Base-by-base conservation (phyloP, 2,797 vertebrate genomes). In the Trematomus bernacchii region DNA sequence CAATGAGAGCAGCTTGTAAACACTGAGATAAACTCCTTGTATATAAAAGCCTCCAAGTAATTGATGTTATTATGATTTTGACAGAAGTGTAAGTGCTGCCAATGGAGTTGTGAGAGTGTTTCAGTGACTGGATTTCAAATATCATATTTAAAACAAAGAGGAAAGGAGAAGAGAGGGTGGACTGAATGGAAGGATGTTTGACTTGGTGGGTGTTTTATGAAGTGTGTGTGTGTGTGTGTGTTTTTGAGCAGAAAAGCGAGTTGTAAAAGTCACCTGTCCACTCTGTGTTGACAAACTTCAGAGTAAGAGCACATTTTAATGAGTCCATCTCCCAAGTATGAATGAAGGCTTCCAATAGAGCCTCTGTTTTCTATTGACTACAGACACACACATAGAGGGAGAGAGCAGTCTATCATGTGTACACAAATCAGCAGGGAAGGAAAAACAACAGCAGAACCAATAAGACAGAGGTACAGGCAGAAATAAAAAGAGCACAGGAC, bases 271-370 rank as follows among this genome's bases (percentile, higher is more conserved):
- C 67, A 69, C 69, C 18, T 37, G 37, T 71, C 44, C 55, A 71
- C 50, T 50, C 42, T 81, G 61, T 73, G 65, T 67, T 60, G 61
- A 71, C 68, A 66, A 73, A 77, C 63, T 33, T 33, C 48, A 54
- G 8, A 37, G 33, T 6, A 6, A 37, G 33, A 37, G 33, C 7
- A 37, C 65, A 73, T 67, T 59, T 80, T 59, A 81, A 69, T 58
- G 65, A 73, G 88, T 87, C 69, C 59, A 53, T 65, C 64, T 86
- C 67, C 87, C 89, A 89, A 86, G 64, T 64, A 83, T 73, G 88
- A 90, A 89, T 86, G 76, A 87, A 88, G 82, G 82, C 83, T 74
- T 83, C 77, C 71, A 77, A 76, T 55, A 51, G 62, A 62, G 76
- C 13, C 52, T 82, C 78, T 46, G 58, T 87, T 89, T 80, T 73